Conservation (phyloP, 2,113 vertebrate genomes). For the Romanogobio albipinnatus region DNA sequence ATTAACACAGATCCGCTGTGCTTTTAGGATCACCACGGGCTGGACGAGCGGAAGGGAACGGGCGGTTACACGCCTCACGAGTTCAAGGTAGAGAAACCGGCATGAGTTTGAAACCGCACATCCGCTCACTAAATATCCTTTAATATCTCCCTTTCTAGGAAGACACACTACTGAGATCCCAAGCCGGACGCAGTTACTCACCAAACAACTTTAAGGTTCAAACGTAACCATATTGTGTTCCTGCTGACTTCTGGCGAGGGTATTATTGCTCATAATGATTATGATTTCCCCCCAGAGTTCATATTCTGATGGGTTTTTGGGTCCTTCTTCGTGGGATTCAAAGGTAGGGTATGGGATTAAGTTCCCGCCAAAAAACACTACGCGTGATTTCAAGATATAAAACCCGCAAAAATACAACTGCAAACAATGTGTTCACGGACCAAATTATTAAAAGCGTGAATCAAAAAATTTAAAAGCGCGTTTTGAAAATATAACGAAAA, state of each 20-base stretch:
- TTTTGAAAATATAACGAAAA: too few species aligned
- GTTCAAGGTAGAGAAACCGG: neutral
- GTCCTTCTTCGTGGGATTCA: neutral
- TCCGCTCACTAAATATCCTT: neutral
- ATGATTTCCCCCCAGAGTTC: neutral
- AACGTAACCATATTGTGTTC: neutral
- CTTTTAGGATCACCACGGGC: neutral
- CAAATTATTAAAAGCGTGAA: too few species aligned
- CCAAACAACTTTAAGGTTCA: neutral
- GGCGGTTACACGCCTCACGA: neutral
- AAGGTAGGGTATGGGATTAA: neutral
- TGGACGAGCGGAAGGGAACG: neutral
- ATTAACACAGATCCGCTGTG: neutral
- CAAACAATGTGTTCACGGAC: too few species aligned
- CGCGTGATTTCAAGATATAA: too few species aligned
- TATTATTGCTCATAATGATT: neutral
- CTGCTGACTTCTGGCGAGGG: neutral
- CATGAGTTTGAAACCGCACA: neutral
- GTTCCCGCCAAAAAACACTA: too few species aligned
- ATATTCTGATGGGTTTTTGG: neutral
- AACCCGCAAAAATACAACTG: too few species aligned
- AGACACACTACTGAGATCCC: neutral
- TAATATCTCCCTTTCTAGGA: slow-evolving; percentile 4
- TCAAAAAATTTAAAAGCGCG: too few species aligned
- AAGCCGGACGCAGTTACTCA: neutral